Base-by-base conservation (phyloP, 1,140 invertebrate species). In the Probaryconus sp. region DNA sequence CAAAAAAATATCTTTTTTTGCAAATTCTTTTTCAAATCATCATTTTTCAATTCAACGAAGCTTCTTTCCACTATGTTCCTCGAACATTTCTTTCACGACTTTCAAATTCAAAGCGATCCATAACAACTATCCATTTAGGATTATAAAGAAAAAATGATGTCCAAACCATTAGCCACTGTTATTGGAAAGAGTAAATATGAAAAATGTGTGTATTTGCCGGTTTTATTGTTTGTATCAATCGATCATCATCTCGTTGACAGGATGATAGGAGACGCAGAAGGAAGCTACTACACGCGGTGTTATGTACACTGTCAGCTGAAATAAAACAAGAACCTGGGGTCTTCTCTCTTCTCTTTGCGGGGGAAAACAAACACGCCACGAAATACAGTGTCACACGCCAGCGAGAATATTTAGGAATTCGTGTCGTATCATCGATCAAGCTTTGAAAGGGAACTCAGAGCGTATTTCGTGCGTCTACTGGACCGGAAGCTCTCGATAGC, bases 401-500 rank as follows among this genome's bases (percentile, higher is more conserved):
- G 38, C n/a, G 31, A 5, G 43, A 35, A 67, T 73, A 55, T 67
- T 73, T 67, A 73, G 61, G 40, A 24, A 43, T 42, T 21, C 53
- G 43, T 72, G 60, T 74, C 63, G 42, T 74, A 73, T 73, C 63
- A 67, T 74, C 50, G 71, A 74, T 74, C 55, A 68, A 21, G 30
- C 42, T 64, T 50, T 58, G 35, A 51, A n/a, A n/a, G n/a, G n/a
- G 50, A 56, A 56, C 28, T 67, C 31, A 2, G n/a, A 1, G 3
- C 9, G 45, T 53, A 21, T 45, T n/a, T 51, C 38, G 20, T 37
- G 47, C 35, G 17, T 11, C 31, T 48, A 51, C 53, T 37, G 47
- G 40, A 42, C 24, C 43, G 37, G 45, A 65, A 63, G 56, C 37
- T 51, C 50, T 63, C 40, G 26, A 63, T 61, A 50, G 42, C 37